Evolutionary conservation across 2,888 invertebrate species (phyloP).

Genomic region (Serripes groenlandicus): DNA sequence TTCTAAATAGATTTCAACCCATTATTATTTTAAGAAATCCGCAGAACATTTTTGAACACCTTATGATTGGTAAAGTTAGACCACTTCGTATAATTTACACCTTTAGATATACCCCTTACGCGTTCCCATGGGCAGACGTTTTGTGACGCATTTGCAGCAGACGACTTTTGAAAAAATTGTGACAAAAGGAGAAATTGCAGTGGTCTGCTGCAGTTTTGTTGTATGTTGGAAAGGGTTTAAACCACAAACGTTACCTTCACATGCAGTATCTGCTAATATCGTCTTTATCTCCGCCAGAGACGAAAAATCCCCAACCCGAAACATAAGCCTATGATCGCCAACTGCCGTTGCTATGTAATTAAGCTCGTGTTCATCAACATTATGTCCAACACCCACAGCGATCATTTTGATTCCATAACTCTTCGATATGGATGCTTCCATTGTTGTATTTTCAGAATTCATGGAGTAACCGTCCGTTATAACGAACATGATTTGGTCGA

Average conservation of each 20-base stretch:
- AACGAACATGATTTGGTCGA: slow-evolving; percentile 72
- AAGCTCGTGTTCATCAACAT: slow-evolving; percentile 70
- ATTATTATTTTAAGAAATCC: too few relatives aligned
- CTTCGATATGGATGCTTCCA: slow-evolving; percentile 53
- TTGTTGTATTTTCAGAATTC: slow-evolving; percentile 48
- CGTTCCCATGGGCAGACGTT: too few relatives aligned
- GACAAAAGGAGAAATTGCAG: too few relatives aligned
- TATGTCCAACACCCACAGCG: slow-evolving; percentile 67
- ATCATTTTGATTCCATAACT: slow-evolving; percentile 66
- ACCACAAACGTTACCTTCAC: slow-evolving; percentile 64
- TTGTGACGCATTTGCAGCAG: too few relatives aligned
- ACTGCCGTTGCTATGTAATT: slow-evolving; percentile 74
- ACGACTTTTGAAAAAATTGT: too few relatives aligned
- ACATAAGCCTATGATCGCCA: slow-evolving; percentile 64
- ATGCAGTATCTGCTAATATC: slow-evolving; percentile 67
- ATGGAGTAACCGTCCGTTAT: slow-evolving; percentile 77
- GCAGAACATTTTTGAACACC: too few relatives aligned
- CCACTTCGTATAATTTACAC: too few relatives aligned
- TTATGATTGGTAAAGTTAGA: too few relatives aligned
- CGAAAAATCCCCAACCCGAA: slow-evolving; percentile 74
- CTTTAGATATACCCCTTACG: too few relatives aligned
- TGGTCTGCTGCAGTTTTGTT: too few relatives aligned
- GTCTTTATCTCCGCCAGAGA: slow-evolving; percentile 69
- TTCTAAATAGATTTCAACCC: too few relatives aligned
- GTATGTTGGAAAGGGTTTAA: too few relatives aligned